phyloP scores from a whole-genome alignment of 2,888 invertebrate species.

The Noctua janthina region DNA sequence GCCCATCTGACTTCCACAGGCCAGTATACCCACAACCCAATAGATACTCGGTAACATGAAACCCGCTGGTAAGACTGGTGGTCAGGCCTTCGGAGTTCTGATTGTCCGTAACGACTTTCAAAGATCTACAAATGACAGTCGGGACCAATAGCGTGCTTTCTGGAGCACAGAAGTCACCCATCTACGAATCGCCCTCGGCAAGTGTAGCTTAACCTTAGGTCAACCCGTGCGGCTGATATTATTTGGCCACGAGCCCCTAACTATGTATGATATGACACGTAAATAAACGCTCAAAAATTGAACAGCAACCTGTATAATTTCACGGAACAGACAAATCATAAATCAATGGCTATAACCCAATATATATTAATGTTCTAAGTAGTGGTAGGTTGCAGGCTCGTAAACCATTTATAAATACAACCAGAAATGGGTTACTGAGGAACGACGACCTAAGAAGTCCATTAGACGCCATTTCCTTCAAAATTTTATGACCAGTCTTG shows the following conservation, averaged over 20 bases:
- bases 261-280: neutral
- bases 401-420: slow-evolving; percentile 68
- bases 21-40: neutral
- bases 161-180: neutral
- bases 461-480: slow-evolving; percentile 63
- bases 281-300: neutral
- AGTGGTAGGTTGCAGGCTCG: slow-evolving; percentile 60
- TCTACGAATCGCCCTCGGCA: no score
- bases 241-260: neutral
- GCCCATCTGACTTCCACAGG: neutral
- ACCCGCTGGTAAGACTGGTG: neutral
- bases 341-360: slow-evolving; percentile 36
- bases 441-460: slow-evolving; percentile 64
- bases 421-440: slow-evolving; percentile 67
- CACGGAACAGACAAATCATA: slow-evolving; percentile 12
- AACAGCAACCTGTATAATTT: slow-evolving; percentile 14
- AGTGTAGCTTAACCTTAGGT: neutral
- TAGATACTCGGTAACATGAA: neutral
- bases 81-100: neutral
- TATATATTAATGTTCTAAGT: slow-evolving; percentile 49
- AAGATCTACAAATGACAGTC: neutral
- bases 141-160: neutral
- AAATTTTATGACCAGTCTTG: slow-evolving; percentile 58
- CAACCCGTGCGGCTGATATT: neutral
- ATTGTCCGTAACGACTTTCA: neutral